phyloP scores from a whole-genome alignment of 2,113 vertebrate species.

The Myotis davidii region DNA sequence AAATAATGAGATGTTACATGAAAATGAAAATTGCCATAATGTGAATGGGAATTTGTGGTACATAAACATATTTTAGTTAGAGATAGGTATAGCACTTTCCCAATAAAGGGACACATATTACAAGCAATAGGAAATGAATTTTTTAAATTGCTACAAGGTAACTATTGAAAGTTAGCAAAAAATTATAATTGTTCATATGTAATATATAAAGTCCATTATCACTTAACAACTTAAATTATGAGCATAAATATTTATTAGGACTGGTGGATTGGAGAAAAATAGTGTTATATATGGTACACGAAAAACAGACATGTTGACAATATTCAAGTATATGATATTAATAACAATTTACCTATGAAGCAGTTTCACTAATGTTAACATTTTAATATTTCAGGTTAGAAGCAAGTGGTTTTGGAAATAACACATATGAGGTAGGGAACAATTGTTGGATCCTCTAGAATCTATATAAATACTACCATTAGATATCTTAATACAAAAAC shows the following conservation, averaged over 20 bases:
- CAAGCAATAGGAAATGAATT: background rate
- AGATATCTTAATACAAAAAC: background rate
- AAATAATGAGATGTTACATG: background rate
- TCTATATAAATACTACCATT: background rate
- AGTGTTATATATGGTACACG: background rate
- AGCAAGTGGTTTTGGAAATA: conserved; percentile 29
- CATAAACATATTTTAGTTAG: background rate
- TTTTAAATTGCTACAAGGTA: background rate
- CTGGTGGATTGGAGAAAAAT: background rate
- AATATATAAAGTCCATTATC: background rate
- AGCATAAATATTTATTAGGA: background rate
- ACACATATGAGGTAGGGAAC: background rate
- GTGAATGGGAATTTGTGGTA: background rate
- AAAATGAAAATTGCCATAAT: background rate
- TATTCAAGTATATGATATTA: conserved; percentile 6
- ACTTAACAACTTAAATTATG: background rate
- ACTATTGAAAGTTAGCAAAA: background rate
- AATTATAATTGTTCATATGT: background rate
- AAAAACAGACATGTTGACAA: background rate
- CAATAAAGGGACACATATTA: background rate
- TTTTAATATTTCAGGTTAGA: conserved; percentile 6
- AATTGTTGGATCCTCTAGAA: background rate
- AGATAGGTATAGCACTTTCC: background rate
- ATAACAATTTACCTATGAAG: background rate
- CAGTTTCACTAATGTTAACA: background rate